Base-by-base conservation (phyloP, 2,888 invertebrate species). In the Hypercompe scribonia region DNA sequence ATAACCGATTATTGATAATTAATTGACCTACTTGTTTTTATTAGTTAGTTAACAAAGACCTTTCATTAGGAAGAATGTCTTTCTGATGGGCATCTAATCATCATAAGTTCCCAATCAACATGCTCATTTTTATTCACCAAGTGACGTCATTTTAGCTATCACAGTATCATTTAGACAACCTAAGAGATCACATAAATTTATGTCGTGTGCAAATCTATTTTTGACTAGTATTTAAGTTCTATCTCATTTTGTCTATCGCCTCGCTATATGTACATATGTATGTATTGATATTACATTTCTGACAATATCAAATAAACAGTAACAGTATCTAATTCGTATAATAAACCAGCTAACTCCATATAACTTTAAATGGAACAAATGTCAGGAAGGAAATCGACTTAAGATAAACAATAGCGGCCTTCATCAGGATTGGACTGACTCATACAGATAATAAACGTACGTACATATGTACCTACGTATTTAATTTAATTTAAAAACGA, bases 361-460 rank as follows among this genome's bases (percentile, higher is more conserved):
- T 76, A 73, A 68, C 79, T 74, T 72, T 66, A 80, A 78, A 76
- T 73, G 76, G 74, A 82, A 76, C 75, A 72, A 77, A 74, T 73
- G 66, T 72, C 68, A 85, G 85, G 85, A 87, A 88, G 86, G 84
- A 86, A 88, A 84, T 82, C 65, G 68, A 79, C 79, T 81, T 80
- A 79, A 79, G 81, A 86, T 81, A 77, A 84, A 86, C 79, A 86
- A 83, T 79, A 75, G 58, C 73, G 82, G 78, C 87, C 88, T 90
- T 87, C 84, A 75, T 74, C 72, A 70, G 58, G 74, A 86, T 81
- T 78, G 73, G 76, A 65, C 54, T 72, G 50, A 73, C 72, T 75
- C 71, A 70, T 10, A 83, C 81, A 74, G 75, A 79, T 78, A 76
- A 72, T 65, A 70, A 76, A 86, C 72, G 24, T n/a, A n/a, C 72